A percentile compares a stretch with the other conserved stretches of the same genome.
Evolutionary conservation across 2,797 vertebrate species (phyloP).

Genomic region (Petrocephalus schoutedeni): DNA sequence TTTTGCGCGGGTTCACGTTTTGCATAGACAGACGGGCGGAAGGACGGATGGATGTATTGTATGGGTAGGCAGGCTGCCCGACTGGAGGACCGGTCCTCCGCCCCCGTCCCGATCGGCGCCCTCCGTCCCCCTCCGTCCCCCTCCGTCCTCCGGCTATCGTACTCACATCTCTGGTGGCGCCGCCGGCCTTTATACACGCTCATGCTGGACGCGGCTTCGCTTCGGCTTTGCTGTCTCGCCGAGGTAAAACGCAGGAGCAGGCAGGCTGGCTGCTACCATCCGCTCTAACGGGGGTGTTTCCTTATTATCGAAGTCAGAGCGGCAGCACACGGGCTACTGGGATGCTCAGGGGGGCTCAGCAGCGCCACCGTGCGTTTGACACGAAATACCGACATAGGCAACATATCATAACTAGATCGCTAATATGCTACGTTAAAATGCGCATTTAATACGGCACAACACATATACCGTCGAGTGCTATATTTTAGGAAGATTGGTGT

Average conservation of each 20-base stretch:
- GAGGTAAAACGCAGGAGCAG: conserved; percentile 28
- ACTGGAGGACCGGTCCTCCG: neutral
- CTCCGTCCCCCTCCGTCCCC: neutral
- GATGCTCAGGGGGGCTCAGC: neutral
- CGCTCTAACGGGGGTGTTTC: conserved; percentile 14
- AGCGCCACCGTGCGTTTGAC: conserved; percentile 1
- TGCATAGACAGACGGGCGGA: neutral
- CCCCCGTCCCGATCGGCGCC: neutral
- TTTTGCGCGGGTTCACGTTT: neutral
- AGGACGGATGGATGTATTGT: neutral
- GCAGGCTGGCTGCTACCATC: conserved; percentile 53
- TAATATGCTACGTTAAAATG: neutral
- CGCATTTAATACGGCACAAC: neutral
- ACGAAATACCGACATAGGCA: neutral
- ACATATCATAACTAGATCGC: neutral
- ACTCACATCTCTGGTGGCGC: conserved; percentile 63
- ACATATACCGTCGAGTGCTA: neutral
- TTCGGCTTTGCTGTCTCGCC: neutral
- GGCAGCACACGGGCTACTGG: neutral
- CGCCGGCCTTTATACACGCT: conserved; percentile 61
- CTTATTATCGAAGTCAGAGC: neutral
- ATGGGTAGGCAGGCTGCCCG: neutral
- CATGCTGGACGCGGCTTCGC: conserved; percentile 28
- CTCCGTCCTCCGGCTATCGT: conserved; percentile 7
- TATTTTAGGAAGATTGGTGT: neutral